phyloP scores from a whole-genome alignment of 2,113 vertebrate genomes.

The Scytalopus superciliaris region DNA sequence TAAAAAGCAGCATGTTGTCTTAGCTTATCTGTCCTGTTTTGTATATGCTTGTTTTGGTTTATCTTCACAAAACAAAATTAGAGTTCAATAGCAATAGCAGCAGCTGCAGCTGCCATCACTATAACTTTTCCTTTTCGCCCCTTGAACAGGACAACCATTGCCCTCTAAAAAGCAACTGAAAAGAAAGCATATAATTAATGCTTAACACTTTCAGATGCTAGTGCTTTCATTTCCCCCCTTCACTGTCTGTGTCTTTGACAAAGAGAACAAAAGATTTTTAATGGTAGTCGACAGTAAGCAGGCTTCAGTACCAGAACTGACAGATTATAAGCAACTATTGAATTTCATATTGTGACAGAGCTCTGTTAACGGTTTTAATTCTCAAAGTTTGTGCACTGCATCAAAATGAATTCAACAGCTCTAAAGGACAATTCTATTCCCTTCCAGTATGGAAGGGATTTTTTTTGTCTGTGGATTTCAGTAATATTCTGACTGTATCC shows the following conservation, averaged over 20 bases:
- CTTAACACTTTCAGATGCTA: neutral
- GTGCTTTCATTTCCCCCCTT: neutral
- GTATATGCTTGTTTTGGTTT: neutral
- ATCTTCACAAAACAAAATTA: neutral
- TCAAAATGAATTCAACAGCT: neutral
- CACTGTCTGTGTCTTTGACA: neutral
- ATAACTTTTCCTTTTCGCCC: neutral
- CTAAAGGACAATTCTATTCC: neutral
- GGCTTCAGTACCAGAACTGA: neutral
- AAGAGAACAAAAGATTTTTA: slow-evolving; percentile 29
- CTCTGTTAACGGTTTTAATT: slow-evolving; percentile 6
- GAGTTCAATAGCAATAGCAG: neutral
- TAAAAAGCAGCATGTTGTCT: neutral
- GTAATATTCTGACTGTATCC: neutral
- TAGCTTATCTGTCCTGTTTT: neutral
- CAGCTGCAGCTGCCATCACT: neutral
- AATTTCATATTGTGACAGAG: slow-evolving; percentile 30
- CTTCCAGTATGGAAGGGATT: neutral
- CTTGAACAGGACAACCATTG: neutral
- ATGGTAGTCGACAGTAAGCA: neutral
- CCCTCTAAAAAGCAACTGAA: neutral
- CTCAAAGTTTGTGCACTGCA: neutral
- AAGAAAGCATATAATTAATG: neutral
- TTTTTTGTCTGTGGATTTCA: neutral
- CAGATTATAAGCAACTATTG: neutral